A percentile compares a stretch with the other conserved stretches of the same genome.
These are phyloP conservation scores for Tyto alba DNA, from an alignment of 2,113 vertebrate species.

Conservation along the genomic window DNA sequence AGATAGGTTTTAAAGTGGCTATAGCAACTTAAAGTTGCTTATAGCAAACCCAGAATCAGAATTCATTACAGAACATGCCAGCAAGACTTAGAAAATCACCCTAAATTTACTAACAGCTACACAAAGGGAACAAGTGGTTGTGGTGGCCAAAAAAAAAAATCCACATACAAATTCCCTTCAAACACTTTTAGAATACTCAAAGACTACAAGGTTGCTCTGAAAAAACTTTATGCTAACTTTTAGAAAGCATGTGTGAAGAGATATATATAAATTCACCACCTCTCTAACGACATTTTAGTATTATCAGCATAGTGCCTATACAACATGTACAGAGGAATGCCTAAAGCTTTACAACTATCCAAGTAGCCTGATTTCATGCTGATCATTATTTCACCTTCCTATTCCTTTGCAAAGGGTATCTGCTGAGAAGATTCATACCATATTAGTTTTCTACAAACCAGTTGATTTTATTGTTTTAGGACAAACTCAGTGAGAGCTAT, in stretches of 20 bases:
- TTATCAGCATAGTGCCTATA: not conserved
- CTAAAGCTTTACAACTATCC: not conserved
- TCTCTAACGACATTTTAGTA: not conserved
- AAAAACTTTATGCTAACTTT: not conserved
- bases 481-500: not conserved
- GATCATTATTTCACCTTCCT: not conserved
- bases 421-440: not conserved
- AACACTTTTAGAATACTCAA: not conserved
- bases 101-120: not conserved
- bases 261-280: not conserved
- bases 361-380: not conserved
- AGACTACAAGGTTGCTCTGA: not conserved
- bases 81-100: not conserved
- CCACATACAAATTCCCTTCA: not conserved
- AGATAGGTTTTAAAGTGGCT: not conserved
- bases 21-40: too few relatives aligned
- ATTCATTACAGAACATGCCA: not conserved
- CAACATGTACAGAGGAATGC: not conserved
- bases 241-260: not conserved
- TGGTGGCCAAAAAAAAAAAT: not conserved
- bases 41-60: not conserved
- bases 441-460: not conserved
- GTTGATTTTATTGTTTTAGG: not conserved
- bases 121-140: not conserved
- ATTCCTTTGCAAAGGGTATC: not conserved